phyloP scores from a whole-genome alignment of 2,797 vertebrate genomes.

The Nasua narica region DNA sequence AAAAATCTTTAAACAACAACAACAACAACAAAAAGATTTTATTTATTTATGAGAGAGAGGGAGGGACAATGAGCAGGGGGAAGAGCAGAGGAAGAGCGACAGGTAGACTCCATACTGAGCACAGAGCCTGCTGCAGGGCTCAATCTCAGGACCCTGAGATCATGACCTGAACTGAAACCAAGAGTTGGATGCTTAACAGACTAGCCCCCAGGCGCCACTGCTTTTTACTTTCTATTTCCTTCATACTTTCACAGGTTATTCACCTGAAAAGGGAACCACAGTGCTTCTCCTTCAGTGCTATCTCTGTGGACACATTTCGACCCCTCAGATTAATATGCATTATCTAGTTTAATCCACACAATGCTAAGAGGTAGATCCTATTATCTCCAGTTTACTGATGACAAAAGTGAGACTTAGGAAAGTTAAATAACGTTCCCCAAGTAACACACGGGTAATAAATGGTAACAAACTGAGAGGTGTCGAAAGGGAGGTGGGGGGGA shows the following conservation, averaged over 20 bases:
- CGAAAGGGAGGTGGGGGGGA: background rate
- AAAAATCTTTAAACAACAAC: too few species aligned
- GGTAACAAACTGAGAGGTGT: background rate
- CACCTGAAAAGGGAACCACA: background rate
- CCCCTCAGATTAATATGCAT: background rate
- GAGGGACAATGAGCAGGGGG: background rate
- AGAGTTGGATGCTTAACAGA: background rate
- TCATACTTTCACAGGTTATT: background rate
- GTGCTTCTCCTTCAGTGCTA: background rate
- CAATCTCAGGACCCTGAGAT: background rate
- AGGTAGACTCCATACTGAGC: rapidly evolving
- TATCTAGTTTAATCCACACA: background rate
- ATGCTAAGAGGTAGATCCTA: background rate
- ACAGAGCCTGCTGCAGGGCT: background rate
- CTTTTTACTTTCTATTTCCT: background rate
- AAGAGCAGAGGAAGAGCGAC: background rate
- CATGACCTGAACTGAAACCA: background rate
- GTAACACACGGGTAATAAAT: background rate
- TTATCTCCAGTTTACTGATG: background rate
- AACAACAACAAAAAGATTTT: background rate
- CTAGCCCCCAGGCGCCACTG: background rate
- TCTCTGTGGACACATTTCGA: background rate
- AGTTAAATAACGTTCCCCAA: background rate
- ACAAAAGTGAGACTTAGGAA: background rate
- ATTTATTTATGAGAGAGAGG: background rate